Evolutionary conservation across 2,888 invertebrate genomes (phyloP).

Genomic region (Papilio demoleus): DNA sequence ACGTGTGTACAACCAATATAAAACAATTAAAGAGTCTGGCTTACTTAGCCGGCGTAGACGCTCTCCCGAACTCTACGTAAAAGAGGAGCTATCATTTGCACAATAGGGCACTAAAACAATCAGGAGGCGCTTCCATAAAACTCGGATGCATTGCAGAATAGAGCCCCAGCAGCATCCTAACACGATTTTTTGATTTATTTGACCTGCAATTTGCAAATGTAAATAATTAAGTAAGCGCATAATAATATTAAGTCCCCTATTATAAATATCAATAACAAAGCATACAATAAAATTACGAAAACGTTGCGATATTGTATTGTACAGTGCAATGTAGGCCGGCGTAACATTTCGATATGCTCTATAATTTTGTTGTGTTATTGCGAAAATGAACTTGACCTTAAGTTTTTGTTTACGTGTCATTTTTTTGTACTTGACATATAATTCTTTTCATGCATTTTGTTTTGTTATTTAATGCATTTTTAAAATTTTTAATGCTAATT

Average conservation of each 20-base stretch:
- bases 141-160: too few species aligned
- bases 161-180: too few species aligned
- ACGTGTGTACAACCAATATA: too few species aligned
- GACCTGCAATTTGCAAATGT: too few species aligned
- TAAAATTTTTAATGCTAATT: too few species aligned
- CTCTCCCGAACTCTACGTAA: too few species aligned
- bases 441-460: constrained; percentile 12
- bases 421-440: constrained; percentile 38
- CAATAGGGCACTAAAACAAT: too few species aligned
- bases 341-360: constrained; percentile 37
- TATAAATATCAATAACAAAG: constrained; percentile 10
- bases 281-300: constrained; percentile 9
- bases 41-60: too few species aligned
- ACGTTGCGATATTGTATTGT: constrained; percentile 30
- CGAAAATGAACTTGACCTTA: constrained; percentile 40
- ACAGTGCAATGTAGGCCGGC: constrained; percentile 32
- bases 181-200: too few species aligned
- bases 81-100: too few species aligned
- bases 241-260: neutral
- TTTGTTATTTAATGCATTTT: neutral
- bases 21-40: too few species aligned
- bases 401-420: constrained; percentile 33
- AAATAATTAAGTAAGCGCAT: neutral
- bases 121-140: too few species aligned
- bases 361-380: constrained; percentile 32